These are phyloP conservation scores for Lamellibrachia columna DNA, from an alignment of 2,888 invertebrate genomes.

Conservation along the genomic window DNA sequence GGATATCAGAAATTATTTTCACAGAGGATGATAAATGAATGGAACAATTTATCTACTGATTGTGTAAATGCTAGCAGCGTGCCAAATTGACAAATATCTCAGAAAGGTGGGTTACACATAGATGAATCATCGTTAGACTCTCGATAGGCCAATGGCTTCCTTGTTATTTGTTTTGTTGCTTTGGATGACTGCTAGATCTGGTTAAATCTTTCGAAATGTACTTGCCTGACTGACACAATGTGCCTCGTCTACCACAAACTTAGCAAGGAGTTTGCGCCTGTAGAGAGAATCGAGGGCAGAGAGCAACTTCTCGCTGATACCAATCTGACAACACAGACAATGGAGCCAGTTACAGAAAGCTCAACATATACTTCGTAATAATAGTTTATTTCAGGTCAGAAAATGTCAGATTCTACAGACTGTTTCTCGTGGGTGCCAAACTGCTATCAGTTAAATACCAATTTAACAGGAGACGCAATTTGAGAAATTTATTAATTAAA, in stretches of 20 bases:
- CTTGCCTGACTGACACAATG: conserved; percentile 89
- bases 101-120: too few relatives aligned
- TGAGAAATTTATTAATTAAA: too few relatives aligned
- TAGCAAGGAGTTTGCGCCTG: conserved; percentile 76
- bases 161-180: too few relatives aligned
- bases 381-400: not conserved
- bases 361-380: not conserved
- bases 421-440: not conserved
- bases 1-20: too few relatives aligned
- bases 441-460: too few relatives aligned
- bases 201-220: not conserved
- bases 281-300: conserved; percentile 77
- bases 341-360: not conserved
- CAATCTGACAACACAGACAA: not conserved
- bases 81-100: too few relatives aligned
- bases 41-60: too few relatives aligned
- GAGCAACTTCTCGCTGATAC: conserved; percentile 77
- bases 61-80: too few relatives aligned
- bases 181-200: not conserved
- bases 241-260: conserved; percentile 97
- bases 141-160: too few relatives aligned
- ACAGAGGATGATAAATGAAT: too few relatives aligned
- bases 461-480: too few relatives aligned
- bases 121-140: too few relatives aligned
- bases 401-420: not conserved